A percentile compares a stretch with the other conserved stretches of the same genome.
These are phyloP conservation scores for Neodiprion virginianus DNA, from an alignment of 1,140 invertebrate genomes.

Conservation along the genomic window DNA sequence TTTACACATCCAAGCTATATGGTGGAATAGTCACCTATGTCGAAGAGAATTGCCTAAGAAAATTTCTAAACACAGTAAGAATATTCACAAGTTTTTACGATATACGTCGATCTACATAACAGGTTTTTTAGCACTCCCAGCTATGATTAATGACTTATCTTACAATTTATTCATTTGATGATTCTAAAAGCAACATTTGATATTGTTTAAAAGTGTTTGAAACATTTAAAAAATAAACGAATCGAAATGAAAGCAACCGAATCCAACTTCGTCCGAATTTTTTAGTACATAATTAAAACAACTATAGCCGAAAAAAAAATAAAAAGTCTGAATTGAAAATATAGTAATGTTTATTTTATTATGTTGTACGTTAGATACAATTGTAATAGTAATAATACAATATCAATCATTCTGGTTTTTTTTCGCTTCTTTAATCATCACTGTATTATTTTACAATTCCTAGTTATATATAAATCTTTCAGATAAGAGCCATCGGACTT, in stretches of 20 bases:
- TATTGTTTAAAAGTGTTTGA: background rate
- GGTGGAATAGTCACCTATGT: too few relatives aligned
- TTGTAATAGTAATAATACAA: constrained; percentile 49
- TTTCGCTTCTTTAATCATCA: constrained; percentile 47
- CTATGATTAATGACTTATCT: too few relatives aligned
- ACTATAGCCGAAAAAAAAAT: constrained; percentile 11
- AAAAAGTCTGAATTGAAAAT: constrained; percentile 49
- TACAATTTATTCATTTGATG: too few relatives aligned
- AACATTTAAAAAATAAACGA: background rate
- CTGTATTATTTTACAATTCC: constrained; percentile 54
- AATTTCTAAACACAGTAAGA: constrained; percentile 31
- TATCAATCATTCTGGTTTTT: constrained; percentile 44
- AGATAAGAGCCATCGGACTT: constrained; percentile 43
- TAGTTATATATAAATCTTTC: constrained; percentile 56
- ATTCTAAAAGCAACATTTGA: too few relatives aligned
- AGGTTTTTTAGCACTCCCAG: too few relatives aligned
- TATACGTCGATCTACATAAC: background rate
- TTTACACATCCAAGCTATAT: too few relatives aligned
- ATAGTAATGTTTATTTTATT: constrained; percentile 55
- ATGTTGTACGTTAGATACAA: constrained; percentile 53
- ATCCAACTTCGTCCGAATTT: background rate
- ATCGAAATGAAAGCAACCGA: background rate
- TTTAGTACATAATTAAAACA: background rate
- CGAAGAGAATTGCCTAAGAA: background rate
- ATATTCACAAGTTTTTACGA: constrained; percentile 2